Evolutionary conservation across 2,797 vertebrate genomes (phyloP).

Genomic region (Erethizon dorsatum): DNA sequence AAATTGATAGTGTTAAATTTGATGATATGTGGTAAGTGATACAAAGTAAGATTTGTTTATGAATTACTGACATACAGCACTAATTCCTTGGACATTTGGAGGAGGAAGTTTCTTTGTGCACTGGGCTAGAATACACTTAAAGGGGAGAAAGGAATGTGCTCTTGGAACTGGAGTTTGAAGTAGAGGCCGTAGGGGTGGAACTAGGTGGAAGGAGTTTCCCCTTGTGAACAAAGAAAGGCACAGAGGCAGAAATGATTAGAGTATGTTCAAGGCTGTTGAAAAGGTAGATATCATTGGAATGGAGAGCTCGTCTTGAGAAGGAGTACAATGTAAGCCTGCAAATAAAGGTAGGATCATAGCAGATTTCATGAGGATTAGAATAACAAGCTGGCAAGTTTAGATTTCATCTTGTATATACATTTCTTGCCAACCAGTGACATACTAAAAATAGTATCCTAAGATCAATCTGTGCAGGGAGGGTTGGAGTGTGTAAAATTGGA

Average conservation of each 20-base stretch:
- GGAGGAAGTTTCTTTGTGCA: neutral
- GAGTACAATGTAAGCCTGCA: neutral
- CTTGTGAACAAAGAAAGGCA: neutral
- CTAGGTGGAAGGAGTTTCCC: neutral
- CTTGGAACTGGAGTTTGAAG: too few relatives aligned
- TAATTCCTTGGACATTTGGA: neutral
- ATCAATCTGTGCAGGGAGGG: conserved; percentile 5
- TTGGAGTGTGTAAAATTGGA: conserved; percentile 16
- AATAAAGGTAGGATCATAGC: conserved; percentile 11
- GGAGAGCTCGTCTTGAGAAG: neutral
- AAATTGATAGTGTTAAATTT: neutral
- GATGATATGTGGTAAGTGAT: neutral
- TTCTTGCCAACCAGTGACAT: conserved; percentile 8
- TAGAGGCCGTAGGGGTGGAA: neutral
- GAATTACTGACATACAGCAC: neutral
- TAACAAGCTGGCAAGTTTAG: conserved; percentile 49
- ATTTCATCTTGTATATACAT: conserved; percentile 32
- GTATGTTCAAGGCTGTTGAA: neutral
- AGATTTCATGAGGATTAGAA: conserved; percentile 42
- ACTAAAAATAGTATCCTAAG: conserved; percentile 64
- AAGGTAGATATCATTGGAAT: neutral
- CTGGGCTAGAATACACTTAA: neutral
- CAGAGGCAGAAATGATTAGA: neutral
- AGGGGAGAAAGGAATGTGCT: neutral
- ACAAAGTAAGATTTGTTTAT: neutral